Base-by-base conservation (phyloP, 2,888 invertebrate genomes). In the Acleris laterana region DNA sequence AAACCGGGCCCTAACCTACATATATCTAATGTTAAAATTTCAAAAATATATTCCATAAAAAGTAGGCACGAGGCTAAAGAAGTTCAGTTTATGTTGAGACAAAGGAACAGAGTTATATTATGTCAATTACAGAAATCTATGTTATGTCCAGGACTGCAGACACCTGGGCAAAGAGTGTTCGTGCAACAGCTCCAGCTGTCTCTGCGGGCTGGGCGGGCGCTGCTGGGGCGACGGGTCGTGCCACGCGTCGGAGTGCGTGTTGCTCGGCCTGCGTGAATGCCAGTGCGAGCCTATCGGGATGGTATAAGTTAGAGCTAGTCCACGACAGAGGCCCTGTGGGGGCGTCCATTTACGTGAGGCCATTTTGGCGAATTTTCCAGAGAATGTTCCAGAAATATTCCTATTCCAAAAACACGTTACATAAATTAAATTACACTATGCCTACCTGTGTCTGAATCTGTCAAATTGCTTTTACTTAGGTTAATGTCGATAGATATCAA, bases 191-290 rank as follows among this genome's bases (percentile, higher is more conserved):
- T 6, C 71, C 1, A 58, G 63, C 0, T 93, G 93, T 68, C 71
- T 70, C 0, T 94, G 94, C 71, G 93, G 93, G 0, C 77, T 93
- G 49, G 88, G 89, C 32, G 93, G 94, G 1, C 79, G 83, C 3
- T 94, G 94, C 62, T 55, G 88, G 17, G 5, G 71, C 0, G 90
- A 88, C 68, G 81, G 84, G 7, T 77, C 78, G 59, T 94, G 94
- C 65, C 91, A 92, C 70, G 93, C 93, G 1, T 83, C 88, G 0
- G 94, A 94, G 74, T 94, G 94, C 74, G 89, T 88, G 0, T 68
- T 81, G 5, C 74, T 94, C 0, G 90, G 90, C 0, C 78, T 93
- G 0, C 71, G 65, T 16, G 94, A 94, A 77, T 94, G 94, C 73
- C 74, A 74, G 16, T 94, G 93, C 71, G 71, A 78, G 5, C 75